Conservation (phyloP, 2,113 vertebrate genomes). For the Delphinus delphis region DNA sequence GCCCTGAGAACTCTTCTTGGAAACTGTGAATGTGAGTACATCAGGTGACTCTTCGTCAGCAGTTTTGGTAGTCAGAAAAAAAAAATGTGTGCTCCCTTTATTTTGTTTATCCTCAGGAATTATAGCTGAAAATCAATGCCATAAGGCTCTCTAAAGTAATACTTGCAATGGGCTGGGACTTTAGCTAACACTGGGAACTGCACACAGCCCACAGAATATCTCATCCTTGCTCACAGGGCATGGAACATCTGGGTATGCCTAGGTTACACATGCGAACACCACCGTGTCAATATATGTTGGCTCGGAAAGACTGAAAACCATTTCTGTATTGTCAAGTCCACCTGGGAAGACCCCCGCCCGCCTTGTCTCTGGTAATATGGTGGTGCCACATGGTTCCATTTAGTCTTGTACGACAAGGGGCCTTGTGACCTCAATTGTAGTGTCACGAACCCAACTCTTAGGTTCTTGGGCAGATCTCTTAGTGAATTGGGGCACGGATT, state of each 20-base stretch:
- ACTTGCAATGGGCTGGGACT: neutral
- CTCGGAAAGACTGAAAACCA: neutral
- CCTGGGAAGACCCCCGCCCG: neutral
- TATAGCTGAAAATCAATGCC: conserved; percentile 5
- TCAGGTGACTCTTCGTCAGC: neutral
- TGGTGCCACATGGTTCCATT: neutral
- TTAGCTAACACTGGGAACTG: neutral
- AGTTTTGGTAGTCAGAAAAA: neutral
- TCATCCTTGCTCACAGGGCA: neutral
- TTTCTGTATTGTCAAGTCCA: neutral
- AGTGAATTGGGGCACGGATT: neutral
- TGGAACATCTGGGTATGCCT: neutral
- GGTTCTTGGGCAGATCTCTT: neutral
- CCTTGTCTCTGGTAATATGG: neutral
- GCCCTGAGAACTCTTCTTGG: neutral
- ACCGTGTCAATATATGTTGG: neutral
- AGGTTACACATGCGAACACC: neutral
- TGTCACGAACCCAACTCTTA: neutral
- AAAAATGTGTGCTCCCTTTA: neutral
- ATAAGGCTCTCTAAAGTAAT: neutral
- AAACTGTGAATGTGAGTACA: neutral
- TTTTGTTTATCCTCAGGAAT: conserved; percentile 28
- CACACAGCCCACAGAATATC: neutral
- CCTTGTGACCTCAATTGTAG: neutral
- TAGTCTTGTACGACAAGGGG: neutral